Conservation (phyloP, 2,113 vertebrate genomes). For the Terrapene triunguis region DNA sequence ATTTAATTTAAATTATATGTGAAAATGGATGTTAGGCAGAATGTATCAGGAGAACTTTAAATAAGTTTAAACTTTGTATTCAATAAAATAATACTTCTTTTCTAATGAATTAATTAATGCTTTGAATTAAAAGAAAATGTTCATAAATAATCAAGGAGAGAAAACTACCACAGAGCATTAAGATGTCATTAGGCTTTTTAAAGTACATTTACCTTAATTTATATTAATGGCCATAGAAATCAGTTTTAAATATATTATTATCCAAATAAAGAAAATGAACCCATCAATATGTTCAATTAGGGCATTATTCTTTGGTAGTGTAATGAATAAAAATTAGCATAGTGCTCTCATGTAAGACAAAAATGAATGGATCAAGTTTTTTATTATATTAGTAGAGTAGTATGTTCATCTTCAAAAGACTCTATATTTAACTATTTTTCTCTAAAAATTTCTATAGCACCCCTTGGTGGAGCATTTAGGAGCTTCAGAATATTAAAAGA, state of each 20-base stretch:
- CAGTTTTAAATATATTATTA: slow-evolving; percentile 10
- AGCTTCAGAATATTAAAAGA: neutral
- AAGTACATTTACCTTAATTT: slow-evolving; percentile 56
- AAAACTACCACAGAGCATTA: slow-evolving; percentile 29
- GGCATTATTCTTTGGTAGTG: neutral
- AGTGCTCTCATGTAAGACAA: neutral
- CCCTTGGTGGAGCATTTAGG: neutral
- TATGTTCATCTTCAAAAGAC: neutral
- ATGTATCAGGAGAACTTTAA: neutral
- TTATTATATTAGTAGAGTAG: neutral
- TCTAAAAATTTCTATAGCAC: neutral
- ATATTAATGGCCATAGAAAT: slow-evolving; percentile 28
- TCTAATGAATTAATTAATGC: slow-evolving; percentile 11
- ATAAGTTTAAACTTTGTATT: neutral
- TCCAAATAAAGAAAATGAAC: slow-evolving; percentile 38
- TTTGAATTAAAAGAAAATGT: neutral
- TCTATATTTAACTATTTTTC: neutral
- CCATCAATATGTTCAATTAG: slow-evolving; percentile 38
- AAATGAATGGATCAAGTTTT: neutral
- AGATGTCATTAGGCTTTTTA: neutral
- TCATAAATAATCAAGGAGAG: neutral
- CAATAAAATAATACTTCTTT: neutral
- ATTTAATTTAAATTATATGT: neutral
- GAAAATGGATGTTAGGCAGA: neutral
- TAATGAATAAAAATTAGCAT: slow-evolving; percentile 11